Evolutionary conservation across 2,888 invertebrate genomes (phyloP).

Genomic region (Andrena trimmerana): DNA sequence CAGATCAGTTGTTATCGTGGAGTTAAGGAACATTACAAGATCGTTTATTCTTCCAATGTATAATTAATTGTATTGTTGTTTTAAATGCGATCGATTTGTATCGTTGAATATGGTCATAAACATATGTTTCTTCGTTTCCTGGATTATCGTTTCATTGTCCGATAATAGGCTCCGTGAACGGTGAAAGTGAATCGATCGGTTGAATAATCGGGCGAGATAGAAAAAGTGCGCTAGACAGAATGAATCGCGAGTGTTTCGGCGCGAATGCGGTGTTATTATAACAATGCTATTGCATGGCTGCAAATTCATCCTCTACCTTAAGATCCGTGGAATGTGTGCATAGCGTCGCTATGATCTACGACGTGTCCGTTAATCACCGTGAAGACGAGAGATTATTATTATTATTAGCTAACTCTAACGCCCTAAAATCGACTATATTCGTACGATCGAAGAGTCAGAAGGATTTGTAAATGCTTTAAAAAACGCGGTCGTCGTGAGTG

Average conservation of each 20-base stretch:
- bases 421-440: slow-evolving; percentile 32
- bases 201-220: slow-evolving; percentile 31
- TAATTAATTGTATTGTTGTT: slow-evolving; percentile 56
- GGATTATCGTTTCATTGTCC: slow-evolving; percentile 41
- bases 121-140: slow-evolving; percentile 47
- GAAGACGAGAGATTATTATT: slow-evolving; percentile 37
- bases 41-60: slow-evolving; percentile 65
- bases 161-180: slow-evolving; percentile 18
- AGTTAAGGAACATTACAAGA: slow-evolving; percentile 69
- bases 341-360: slow-evolving; percentile 58
- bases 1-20: slow-evolving; percentile 31
- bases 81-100: slow-evolving; percentile 68
- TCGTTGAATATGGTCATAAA: slow-evolving; percentile 55
- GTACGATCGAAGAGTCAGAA: slow-evolving; percentile 47
- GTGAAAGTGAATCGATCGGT: slow-evolving; percentile 6
- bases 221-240: slow-evolving; percentile 42
- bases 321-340: slow-evolving; percentile 74
- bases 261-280: slow-evolving; percentile 10
- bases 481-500: slow-evolving; percentile 57
- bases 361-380: slow-evolving; percentile 51
- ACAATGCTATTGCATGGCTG: slow-evolving; percentile 18
- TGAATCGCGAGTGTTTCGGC: slow-evolving; percentile 34
- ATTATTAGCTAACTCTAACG: slow-evolving; percentile 42
- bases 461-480: slow-evolving; percentile 67
- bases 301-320: slow-evolving; percentile 54